Evolutionary conservation across 2,797 vertebrate species (phyloP), one percentile per base, ranked within the genome.

Genomic region (Argentina silus): DNA sequence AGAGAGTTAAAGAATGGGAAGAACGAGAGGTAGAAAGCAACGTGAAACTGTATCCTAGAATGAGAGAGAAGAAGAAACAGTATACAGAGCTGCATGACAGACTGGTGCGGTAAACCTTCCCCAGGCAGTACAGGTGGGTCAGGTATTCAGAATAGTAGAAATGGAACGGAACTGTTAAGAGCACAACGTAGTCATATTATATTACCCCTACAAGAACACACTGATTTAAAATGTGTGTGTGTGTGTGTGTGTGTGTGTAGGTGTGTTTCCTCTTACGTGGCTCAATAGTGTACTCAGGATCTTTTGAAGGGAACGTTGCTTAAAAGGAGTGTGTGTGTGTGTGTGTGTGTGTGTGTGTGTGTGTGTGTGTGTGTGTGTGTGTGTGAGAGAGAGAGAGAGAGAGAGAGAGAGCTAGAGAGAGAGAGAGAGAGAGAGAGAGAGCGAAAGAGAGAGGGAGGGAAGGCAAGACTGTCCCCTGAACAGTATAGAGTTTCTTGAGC

Each of bases 91-190:
- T n/a, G 56, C 9, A n/a, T 9, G 36, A 66, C 17, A 67, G 47
- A 80, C 68, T 66, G 70, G 65, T 55, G 67, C 67, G 83, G 82
- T 72, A 72, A 67, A 76, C 86, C 80, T 84, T 85, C 81, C 79
- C 71, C 62, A 60, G 81, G 81, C 81, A 78, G 79, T 73, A 82
- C 88, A 88, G 90, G 89, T 90, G 88, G 81, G 85, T 88, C 82
- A 81, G 88, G 85, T 87, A 83, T 89, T 88, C 80, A 82, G 64
- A 80, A 85, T 76, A 81, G 87, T 87, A 80, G 43, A 89, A 89
- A 88, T 76, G 76, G 86, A 91, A 86, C 82, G 81, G 70, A 69
- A 82, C 81, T 81, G 88, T 92, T 91, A 87, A 85, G 75, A 75
- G 81, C 80, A 90, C 89, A 91, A 90, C 89, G 85, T 8, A 0